Conservation (phyloP, 2,113 vertebrate species). For the Climacteris rufus region DNA sequence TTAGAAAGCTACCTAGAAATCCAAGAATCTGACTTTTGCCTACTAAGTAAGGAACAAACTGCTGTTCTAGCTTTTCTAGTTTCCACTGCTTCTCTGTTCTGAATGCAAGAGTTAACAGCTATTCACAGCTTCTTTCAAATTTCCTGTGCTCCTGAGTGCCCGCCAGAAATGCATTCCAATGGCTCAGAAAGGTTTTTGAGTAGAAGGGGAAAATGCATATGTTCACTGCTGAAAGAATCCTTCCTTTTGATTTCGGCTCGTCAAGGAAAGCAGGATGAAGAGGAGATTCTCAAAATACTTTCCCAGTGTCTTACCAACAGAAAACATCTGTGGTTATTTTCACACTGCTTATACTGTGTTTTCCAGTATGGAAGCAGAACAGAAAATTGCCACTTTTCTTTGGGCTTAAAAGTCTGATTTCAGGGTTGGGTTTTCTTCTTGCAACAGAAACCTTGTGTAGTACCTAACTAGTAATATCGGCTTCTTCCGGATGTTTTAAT, state of each 20-base stretch:
- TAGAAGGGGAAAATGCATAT: neutral
- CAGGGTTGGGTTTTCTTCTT: neutral
- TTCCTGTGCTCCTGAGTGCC: constrained; percentile 26
- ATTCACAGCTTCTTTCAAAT: constrained; percentile 47
- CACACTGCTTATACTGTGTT: neutral
- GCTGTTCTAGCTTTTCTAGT: neutral
- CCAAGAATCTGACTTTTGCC: neutral
- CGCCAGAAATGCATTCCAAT: constrained; percentile 43
- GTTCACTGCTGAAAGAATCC: neutral
- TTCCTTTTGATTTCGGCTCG: neutral
- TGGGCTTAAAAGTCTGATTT: neutral
- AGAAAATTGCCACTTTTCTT: neutral
- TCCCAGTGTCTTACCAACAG: neutral
- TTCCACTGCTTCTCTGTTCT: neutral
- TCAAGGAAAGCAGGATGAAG: neutral
- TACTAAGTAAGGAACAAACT: neutral
- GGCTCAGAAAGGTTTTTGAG: neutral
- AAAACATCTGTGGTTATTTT: neutral
- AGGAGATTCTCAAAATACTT: neutral
- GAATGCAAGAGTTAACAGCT: neutral
- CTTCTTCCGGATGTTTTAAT: neutral
- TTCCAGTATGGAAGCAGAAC: neutral
- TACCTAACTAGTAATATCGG: neutral
- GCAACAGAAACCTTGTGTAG: neutral
- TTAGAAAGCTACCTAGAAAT: neutral